Evolutionary conservation across 2,113 vertebrate genomes (phyloP), one percentile per base, ranked within the genome.

Genomic region (Pelvicachromis taeniatus): DNA sequence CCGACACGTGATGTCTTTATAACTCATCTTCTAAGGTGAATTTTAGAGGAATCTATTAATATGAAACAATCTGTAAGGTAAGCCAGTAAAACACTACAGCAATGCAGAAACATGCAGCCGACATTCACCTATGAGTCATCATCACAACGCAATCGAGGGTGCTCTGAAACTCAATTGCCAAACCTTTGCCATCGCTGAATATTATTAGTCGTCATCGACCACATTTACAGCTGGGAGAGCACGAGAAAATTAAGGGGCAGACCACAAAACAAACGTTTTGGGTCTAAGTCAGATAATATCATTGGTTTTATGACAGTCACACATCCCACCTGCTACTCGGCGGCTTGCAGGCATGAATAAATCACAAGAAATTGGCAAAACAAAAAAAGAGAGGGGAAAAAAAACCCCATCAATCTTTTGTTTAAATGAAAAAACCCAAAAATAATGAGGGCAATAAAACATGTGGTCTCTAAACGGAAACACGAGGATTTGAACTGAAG

Each of bases 261-360:
- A 52, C 58, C 81, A 88, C 59, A 88, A 84, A 79, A 82, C 55
- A 68, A 85, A 83, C 52, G 50, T 91, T 85, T 90, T 65, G 80
- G 90, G 78, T 52, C 4, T n/a, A 50, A 70, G 61, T 83, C 13
- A 23, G 87, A 83, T 95, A 94, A 95, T 91, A 58, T 90, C 75
- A 89, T 89, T 90, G 87, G 65, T 38, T 73, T 93, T 87, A 91
- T 93, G 78, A 92, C 82, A 86, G 82, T 80, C 90, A 89, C 90
- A 85, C 55, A 90, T 89, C 82, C 87, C 94, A 92, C 89, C 88
- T 95, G 93, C 89, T 93, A 89, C 93, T 92, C 88, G n/a, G 77
- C 42, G 59, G 91, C 94, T 92, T 17, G 68, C 55, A 83, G 92
- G 93, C 92, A 83, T 35, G 33, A 86, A 95, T 93, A 90, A 89